Evolutionary conservation across 64 coral and sea anemone genomes (phyloP).

Genomic region (Pocillopora verrucosa): DNA sequence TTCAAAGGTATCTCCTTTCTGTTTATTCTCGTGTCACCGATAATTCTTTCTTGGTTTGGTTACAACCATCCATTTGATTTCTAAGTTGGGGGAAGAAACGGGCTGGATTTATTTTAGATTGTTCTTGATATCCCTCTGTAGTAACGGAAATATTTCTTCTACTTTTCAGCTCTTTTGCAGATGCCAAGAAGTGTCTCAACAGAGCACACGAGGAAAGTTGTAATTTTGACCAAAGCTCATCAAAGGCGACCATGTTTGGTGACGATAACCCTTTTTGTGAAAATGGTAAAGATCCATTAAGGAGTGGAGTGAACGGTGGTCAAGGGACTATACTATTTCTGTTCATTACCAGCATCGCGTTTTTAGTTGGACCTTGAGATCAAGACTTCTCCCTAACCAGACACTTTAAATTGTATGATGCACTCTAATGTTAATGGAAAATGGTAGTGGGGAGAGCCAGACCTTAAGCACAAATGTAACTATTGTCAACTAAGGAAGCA

Average conservation of each 20-base stretch:
- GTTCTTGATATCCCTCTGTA: no score
- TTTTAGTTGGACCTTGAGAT: not conserved
- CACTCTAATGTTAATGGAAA: no score
- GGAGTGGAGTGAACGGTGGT: not conserved
- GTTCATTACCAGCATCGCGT: not conserved
- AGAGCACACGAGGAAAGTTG: not conserved
- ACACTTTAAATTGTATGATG: no score
- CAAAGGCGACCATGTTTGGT: not conserved
- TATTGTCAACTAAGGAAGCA: no score
- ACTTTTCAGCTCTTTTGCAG: slow-evolving; percentile 11
- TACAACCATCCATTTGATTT: no score
- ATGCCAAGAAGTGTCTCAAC: slow-evolving; percentile 18
- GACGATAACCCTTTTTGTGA: slow-evolving; percentile 35
- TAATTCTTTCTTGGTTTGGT: no score
- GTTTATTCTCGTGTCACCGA: no score
- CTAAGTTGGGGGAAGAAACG: no score
- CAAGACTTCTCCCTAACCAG: not conserved
- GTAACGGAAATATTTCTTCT: not conserved
- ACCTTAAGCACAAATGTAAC: no score
- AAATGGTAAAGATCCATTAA: slow-evolving; percentile 8
- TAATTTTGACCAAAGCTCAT: not conserved
- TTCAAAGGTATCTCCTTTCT: no score
- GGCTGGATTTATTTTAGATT: no score
- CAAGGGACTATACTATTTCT: not conserved
- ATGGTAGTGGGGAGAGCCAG: no score